A percentile compares a stretch with the other conserved stretches of the same genome.
Conservation (phyloP, 2,888 invertebrate genomes). For the Toxonevra muliebris region DNA sequence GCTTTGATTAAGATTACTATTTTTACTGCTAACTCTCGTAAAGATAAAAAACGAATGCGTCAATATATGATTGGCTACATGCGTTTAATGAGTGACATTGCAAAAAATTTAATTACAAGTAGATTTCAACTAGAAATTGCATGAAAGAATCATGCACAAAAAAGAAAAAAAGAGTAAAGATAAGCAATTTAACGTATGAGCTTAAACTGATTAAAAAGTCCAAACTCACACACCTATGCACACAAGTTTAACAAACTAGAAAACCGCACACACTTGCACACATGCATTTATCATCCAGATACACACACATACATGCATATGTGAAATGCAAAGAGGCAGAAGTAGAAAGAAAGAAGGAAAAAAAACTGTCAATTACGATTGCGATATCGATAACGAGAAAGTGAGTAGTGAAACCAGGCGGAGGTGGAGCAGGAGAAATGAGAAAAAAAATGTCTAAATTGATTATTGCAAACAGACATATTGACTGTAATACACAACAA, state of each 20-base stretch:
- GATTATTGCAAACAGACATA: constrained; percentile 54
- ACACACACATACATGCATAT: constrained; percentile 10
- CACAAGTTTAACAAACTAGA: background rate
- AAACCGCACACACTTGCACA: background rate
- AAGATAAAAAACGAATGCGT: too few species aligned
- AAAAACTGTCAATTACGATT: constrained; percentile 39
- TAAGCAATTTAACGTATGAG: constrained; percentile 40
- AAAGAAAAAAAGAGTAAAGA: constrained; percentile 35
- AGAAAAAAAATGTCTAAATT: constrained; percentile 54
- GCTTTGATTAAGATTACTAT: too few species aligned
- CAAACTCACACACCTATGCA: constrained; percentile 38
- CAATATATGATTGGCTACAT: too few species aligned
- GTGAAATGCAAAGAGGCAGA: background rate
- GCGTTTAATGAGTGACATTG: too few species aligned
- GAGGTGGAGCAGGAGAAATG: constrained; percentile 26
- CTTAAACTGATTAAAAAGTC: constrained; percentile 42
- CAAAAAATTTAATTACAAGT: too few species aligned
- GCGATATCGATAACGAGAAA: background rate
- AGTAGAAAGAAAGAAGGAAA: constrained; percentile 27
- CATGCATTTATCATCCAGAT: too few species aligned
- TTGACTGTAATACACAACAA: background rate
- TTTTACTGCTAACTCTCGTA: too few species aligned
- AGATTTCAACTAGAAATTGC: too few species aligned
- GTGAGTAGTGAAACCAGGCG: background rate
- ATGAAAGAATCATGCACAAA: too few species aligned